These are phyloP conservation scores for Axinella damicornis DNA, from an alignment of 37 sponge, comb jelly and placozoan species.

Conservation along the genomic window DNA sequence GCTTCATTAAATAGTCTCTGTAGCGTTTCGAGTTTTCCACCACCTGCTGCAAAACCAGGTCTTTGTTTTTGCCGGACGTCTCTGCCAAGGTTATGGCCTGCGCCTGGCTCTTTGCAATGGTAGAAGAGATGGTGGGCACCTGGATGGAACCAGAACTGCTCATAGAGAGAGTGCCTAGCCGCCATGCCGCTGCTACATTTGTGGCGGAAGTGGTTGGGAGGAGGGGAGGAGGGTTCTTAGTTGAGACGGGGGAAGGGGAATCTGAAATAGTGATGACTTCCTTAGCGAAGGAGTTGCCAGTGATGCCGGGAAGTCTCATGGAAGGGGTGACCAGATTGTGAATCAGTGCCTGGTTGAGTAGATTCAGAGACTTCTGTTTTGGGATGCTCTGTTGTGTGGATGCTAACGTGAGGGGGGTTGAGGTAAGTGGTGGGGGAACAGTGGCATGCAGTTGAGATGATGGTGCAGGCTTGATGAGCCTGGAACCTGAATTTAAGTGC, in stretches of 20 bases:
- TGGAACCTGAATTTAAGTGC: neutral
- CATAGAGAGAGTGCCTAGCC: neutral
- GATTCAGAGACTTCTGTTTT: neutral
- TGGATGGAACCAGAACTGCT: constrained; percentile 18
- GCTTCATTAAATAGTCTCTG: constrained; percentile 53
- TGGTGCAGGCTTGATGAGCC: neutral
- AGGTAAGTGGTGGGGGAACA: constrained; percentile 19
- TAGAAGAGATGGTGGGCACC: constrained; percentile 45
- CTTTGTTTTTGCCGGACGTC: neutral
- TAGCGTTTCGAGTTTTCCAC: constrained; percentile 61
- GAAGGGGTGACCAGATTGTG: too few species aligned
- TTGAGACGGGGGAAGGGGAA: constrained; percentile 17
- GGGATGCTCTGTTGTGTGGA: neutral
- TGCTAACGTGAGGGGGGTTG: neutral
- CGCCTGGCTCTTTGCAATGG: neutral
- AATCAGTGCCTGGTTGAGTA: neutral
- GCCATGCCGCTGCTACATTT: neutral
- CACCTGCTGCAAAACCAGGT: neutral
- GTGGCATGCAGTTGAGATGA: constrained; percentile 13
- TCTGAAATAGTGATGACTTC: constrained; percentile 38
- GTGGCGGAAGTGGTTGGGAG: constrained; percentile 24
- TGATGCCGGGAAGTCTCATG: neutral
- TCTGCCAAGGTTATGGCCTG: neutral
- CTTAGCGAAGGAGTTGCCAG: neutral
- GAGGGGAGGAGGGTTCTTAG: constrained; percentile 53